Evolutionary conservation across 2,113 vertebrate species (phyloP).

Genomic region (Microcebus lehilahytsara): DNA sequence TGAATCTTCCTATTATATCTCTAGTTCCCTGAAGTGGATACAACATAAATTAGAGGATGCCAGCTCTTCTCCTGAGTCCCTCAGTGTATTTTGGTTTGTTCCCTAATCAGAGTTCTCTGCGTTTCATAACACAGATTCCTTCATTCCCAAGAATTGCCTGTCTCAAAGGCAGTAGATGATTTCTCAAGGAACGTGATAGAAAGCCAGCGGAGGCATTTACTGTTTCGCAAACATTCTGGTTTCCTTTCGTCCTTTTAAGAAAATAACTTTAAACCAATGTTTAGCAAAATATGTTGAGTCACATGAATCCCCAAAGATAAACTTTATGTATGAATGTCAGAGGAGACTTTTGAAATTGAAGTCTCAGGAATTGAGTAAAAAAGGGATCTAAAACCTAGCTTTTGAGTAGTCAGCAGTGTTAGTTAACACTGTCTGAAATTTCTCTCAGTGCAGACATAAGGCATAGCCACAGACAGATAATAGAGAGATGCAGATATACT

Average conservation of each 20-base stretch:
- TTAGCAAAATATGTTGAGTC: constrained; percentile 60
- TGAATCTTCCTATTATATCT: background rate
- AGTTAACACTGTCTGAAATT: background rate
- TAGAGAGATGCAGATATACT: background rate
- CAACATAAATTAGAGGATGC: constrained; percentile 38
- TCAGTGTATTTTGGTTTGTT: constrained; percentile 77
- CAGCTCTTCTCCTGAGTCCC: constrained; percentile 73
- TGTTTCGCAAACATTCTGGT: constrained; percentile 83
- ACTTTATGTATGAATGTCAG: constrained; percentile 76
- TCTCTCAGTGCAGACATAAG: background rate
- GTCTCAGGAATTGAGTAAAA: background rate
- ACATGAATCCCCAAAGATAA: constrained; percentile 78
- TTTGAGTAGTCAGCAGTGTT: background rate
- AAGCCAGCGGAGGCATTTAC: constrained; percentile 78
- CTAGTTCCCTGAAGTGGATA: background rate
- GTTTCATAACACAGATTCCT: constrained; percentile 78
- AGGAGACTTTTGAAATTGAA: constrained; percentile 64
- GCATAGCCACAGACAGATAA: background rate
- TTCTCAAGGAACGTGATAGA: constrained; percentile 79
- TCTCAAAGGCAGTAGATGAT: constrained; percentile 81
- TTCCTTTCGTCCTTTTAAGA: constrained; percentile 82
- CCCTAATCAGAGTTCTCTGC: constrained; percentile 80
- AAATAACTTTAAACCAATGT: constrained; percentile 80
- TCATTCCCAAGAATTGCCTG: constrained; percentile 80
- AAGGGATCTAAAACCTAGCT: background rate